These are phyloP conservation scores for Urocynchramus pylzowi DNA, from an alignment of 2,113 vertebrate genomes.

Conservation along the genomic window DNA sequence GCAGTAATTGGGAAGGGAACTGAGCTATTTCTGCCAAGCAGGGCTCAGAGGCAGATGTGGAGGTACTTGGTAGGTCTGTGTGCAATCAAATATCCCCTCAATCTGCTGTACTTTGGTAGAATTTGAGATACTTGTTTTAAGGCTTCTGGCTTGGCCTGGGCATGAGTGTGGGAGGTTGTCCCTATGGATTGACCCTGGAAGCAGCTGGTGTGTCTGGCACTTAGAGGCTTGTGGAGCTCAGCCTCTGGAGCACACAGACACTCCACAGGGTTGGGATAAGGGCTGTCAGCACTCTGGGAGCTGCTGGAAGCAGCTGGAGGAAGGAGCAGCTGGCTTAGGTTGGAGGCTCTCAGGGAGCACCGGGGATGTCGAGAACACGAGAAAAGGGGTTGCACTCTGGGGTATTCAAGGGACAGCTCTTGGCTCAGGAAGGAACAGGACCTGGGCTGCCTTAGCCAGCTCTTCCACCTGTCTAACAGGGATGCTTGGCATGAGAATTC, in stretches of 20 bases:
- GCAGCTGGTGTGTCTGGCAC: background rate
- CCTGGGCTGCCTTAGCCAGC: background rate
- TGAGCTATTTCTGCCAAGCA: background rate
- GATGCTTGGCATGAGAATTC: rapidly evolving
- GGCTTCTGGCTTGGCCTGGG: background rate
- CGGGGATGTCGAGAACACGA: rapidly evolving
- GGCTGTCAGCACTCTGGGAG: background rate
- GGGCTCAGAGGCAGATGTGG: background rate
- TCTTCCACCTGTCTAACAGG: background rate
- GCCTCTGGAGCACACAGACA: background rate
- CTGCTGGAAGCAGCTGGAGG: background rate
- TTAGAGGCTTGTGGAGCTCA: rapidly evolving
- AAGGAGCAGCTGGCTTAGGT: background rate
- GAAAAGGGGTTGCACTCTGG: rapidly evolving
- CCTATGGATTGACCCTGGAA: too few species aligned
- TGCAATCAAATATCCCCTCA: background rate
- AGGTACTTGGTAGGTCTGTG: background rate
- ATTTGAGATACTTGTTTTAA: background rate
- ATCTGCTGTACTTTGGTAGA: background rate
- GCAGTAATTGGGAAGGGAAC: background rate
- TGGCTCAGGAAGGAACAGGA: background rate
- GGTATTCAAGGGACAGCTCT: background rate
- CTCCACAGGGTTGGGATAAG: too few species aligned
- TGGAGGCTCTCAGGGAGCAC: background rate
- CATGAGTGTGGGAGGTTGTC: background rate